Evolutionary conservation across 2,113 vertebrate species (phyloP).

Genomic region (Semnornis frantzii): DNA sequence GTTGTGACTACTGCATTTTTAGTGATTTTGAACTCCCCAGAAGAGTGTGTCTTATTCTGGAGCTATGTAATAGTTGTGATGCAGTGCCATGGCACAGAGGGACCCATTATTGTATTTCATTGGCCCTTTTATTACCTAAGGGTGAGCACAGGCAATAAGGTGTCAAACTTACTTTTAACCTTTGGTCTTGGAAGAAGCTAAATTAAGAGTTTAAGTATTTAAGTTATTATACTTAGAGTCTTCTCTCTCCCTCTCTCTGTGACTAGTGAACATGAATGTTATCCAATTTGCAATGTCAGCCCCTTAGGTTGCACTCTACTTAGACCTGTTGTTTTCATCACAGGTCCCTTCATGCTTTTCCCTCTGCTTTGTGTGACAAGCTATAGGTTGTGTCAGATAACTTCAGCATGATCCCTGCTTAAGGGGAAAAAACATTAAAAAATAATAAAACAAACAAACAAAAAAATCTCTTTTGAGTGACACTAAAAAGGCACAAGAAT

Average conservation of each 20-base stretch:
- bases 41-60: slow-evolving; percentile 25
- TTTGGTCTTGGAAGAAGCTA: slow-evolving; percentile 60
- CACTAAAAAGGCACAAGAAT: not conserved
- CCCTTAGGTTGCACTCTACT: not conserved
- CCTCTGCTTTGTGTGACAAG: slow-evolving; percentile 27
- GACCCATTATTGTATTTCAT: slow-evolving; percentile 72
- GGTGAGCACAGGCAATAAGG: slow-evolving; percentile 59
- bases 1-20: not conserved
- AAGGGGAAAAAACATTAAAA: not conserved
- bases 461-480: slow-evolving; percentile 28
- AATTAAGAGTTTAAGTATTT: slow-evolving; percentile 71
- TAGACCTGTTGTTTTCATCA: slow-evolving; percentile 65
- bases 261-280: slow-evolving; percentile 5
- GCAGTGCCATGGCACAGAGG: slow-evolving; percentile 18
- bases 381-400: slow-evolving; percentile 51
- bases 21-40: slow-evolving; percentile 53
- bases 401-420: slow-evolving; percentile 36
- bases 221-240: slow-evolving; percentile 62
- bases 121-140: slow-evolving; percentile 71
- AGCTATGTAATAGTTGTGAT: slow-evolving; percentile 45
- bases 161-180: slow-evolving; percentile 76
- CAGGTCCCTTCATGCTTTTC: slow-evolving; percentile 12
- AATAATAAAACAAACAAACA: not conserved
- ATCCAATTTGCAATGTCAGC: slow-evolving; percentile 42
- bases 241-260: slow-evolving; percentile 42